Percentiles rank a stretch among this genome's conserved stretches.
Evolutionary conservation across 2,113 vertebrate species (phyloP).

Genomic region (Crotophaga sulcirostris): DNA sequence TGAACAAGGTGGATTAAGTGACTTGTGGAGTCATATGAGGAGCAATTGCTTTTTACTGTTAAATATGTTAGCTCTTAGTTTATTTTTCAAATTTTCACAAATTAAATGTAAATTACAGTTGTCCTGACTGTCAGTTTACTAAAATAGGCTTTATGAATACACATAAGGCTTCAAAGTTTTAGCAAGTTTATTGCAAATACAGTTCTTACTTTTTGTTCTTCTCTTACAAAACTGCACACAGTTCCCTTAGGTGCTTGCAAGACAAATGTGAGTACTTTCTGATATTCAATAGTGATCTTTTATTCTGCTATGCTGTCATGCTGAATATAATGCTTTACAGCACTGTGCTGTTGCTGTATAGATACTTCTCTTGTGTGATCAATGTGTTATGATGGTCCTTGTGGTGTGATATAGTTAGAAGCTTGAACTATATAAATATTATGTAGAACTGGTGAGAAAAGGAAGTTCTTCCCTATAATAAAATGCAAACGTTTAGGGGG

Average conservation of each 20-base stretch:
- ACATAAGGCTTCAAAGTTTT: background rate
- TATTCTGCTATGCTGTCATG: background rate
- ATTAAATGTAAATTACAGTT: background rate
- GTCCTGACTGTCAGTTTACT: background rate
- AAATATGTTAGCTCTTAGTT: background rate
- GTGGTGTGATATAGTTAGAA: background rate
- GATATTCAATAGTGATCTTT: background rate
- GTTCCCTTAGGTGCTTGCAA: background rate
- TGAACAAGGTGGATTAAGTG: background rate
- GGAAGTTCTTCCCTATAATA: background rate
- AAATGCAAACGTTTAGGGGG: background rate
- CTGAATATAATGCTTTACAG: background rate
- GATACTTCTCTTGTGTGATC: background rate
- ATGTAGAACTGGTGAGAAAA: background rate
- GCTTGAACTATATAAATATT: background rate
- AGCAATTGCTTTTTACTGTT: background rate
- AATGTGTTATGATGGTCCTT: background rate
- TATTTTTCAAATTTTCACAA: slow-evolving; percentile 31
- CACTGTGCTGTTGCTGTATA: background rate
- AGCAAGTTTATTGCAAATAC: background rate
- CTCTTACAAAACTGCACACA: background rate
- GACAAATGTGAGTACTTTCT: fast-evolving
- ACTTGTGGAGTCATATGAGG: background rate
- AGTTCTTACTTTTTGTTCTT: background rate
- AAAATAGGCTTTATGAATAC: background rate